Conservation (phyloP, 1,140 invertebrate genomes). For the Lysiphlebus fabarum region DNA sequence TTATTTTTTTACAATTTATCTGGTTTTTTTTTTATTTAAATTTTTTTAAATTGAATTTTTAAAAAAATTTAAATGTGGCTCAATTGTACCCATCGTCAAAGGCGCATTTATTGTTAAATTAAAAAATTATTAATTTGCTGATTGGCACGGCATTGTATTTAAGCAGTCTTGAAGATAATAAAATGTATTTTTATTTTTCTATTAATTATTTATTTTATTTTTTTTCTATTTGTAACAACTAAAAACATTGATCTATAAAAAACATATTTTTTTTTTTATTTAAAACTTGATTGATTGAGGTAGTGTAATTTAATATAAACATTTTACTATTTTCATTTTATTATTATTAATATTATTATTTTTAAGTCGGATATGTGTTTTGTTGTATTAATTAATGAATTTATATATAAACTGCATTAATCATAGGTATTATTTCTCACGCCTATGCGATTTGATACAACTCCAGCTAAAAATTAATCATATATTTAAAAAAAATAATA, state of each 20-base stretch:
- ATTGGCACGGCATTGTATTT: not conserved
- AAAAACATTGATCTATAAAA: not conserved
- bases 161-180: no score
- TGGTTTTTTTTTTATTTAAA: not conserved
- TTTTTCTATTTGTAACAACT: constrained; percentile 2
- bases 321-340: not conserved
- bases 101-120: not conserved
- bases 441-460: constrained; percentile 1
- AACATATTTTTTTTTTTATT: not conserved
- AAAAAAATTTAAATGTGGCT: not conserved
- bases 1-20: not conserved
- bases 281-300: constrained; percentile 1
- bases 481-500: constrained; percentile 8
- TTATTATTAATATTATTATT: not conserved
- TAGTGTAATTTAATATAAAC: constrained; percentile 3
- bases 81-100: constrained; percentile 6
- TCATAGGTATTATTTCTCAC: not conserved
- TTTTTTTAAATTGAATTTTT: no score
- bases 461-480: constrained; percentile 1
- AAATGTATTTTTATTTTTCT: no score
- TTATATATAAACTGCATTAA: no score
- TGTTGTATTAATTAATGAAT: not conserved
- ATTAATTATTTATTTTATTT: no score
- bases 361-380: constrained; percentile 1
- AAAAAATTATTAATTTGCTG: no score